Base-by-base conservation (phyloP, 2,113 vertebrate species). In the Mystacornis crossleyi region DNA sequence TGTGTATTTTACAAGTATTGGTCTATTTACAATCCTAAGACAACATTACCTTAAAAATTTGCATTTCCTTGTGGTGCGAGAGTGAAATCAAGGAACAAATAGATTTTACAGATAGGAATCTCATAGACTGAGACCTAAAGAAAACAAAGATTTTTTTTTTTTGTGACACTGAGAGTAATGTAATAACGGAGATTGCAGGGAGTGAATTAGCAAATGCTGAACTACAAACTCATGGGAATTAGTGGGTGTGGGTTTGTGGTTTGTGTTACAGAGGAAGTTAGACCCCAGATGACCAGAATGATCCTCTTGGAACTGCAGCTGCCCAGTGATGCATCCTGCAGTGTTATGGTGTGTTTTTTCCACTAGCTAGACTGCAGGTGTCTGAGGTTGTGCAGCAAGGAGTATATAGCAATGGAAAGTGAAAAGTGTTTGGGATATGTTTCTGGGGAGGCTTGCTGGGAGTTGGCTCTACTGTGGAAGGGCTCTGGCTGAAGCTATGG, bases 261-360 rank as follows among this genome's bases (percentile, higher is more conserved):
- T 88, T 80, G 12, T 64, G 17, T 90, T 94, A 31, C 71, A 51
- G 67, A 78, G 48, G 33, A 82, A 88, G 38, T 67, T 66, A 81
- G 94, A 96, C 75, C 74, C 18, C 67, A 86, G 90, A 93, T 90
- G 94, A 93, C 81, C 81, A 72, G 62, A 75, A 79, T 57, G 66
- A 86, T 86, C 60, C 45, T 71, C 26, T 73, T 95, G 89, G 33
- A 80, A 19, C 51, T 84, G 72, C 81, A 92, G 82, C 88, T 94
- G 74, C 60, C 42, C 31, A 72, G 61, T 81, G 57, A 85, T 91
- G 61, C 23, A 40, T 60, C 17, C 38, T 77, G 67, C 53, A 81
- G 47, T 51, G 36, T 79, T 86, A 8, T 72, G 71, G 58, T 84
- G 57, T 77, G 54, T 25, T 94, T 97, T 96, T 94, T 77, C 74